phyloP scores from a whole-genome alignment of 2,797 vertebrate genomes.

The Myotis daubentonii region DNA sequence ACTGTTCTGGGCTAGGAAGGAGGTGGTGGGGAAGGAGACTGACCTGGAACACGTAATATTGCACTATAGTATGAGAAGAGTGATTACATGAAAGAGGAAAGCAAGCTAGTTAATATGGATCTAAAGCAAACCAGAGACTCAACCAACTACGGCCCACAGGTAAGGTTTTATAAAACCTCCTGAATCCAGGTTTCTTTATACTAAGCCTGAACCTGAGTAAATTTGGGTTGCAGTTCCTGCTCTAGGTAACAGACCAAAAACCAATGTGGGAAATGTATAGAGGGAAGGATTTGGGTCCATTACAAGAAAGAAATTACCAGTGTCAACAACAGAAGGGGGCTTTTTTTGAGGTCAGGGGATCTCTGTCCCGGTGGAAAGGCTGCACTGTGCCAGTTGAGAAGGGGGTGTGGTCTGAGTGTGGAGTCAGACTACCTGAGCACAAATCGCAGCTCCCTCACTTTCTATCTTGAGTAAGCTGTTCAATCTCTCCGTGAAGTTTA shows the following conservation, averaged over 20 bases:
- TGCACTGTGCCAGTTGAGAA: not conserved
- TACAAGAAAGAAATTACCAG: not conserved
- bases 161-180: not conserved
- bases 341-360: not conserved
- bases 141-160: not conserved
- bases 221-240: not conserved
- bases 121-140: constrained; percentile 28
- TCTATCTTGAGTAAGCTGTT: not conserved
- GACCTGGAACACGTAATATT: not conserved
- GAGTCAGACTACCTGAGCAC: not conserved
- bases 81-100: not conserved
- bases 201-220: not conserved
- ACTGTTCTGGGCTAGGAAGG: not conserved
- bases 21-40: not conserved
- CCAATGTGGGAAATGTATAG: not conserved
- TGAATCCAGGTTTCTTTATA: not conserved
- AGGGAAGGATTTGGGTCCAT: not conserved
- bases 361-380: not conserved
- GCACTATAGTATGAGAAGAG: not conserved
- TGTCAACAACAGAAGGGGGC: not conserved
- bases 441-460: not conserved
- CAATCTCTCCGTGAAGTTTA: not conserved
- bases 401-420: not conserved
- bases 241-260: not conserved
- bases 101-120: not conserved